Evolutionary conservation across 2,888 invertebrate genomes (phyloP).

Genomic region (Dicyrtomina minuta): DNA sequence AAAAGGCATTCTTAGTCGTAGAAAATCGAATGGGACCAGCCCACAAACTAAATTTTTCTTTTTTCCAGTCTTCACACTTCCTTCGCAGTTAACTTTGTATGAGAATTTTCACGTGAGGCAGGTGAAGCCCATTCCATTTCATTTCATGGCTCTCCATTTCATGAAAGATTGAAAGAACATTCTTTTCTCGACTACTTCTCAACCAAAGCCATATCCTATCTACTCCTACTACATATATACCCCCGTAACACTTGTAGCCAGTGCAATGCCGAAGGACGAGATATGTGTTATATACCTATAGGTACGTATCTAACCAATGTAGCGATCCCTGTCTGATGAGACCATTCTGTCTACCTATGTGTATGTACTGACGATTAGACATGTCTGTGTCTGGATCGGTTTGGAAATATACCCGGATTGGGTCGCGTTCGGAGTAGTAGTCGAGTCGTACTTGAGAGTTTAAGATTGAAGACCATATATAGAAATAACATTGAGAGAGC

Average conservation of each 20-base stretch:
- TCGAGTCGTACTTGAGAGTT: too few species aligned
- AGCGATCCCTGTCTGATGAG: too few species aligned
- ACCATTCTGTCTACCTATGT: too few species aligned
- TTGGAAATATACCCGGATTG: too few species aligned
- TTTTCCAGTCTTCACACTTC: not conserved
- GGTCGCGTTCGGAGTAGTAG: too few species aligned
- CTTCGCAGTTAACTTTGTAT: constrained; percentile 1
- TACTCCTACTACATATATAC: not conserved
- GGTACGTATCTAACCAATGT: too few species aligned
- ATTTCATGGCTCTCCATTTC: constrained; percentile 29
- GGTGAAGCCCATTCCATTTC: constrained; percentile 26
- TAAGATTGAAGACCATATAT: too few species aligned
- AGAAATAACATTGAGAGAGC: too few species aligned
- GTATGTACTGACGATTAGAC: too few species aligned
- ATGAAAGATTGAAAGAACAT: constrained; percentile 30
- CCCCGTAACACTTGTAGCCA: not conserved
- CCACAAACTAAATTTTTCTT: constrained; percentile 15
- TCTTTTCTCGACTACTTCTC: constrained; percentile 4
- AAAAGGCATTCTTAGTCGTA: not conserved
- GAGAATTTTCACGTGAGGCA: constrained; percentile 28
- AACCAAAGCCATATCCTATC: not conserved
- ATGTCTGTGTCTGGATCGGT: too few species aligned
- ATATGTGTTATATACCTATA: too few species aligned
- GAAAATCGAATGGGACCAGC: not conserved
- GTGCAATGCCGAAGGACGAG: not conserved